phyloP scores from a whole-genome alignment of 2,797 vertebrate species.

The Pempheris klunzingeri region DNA sequence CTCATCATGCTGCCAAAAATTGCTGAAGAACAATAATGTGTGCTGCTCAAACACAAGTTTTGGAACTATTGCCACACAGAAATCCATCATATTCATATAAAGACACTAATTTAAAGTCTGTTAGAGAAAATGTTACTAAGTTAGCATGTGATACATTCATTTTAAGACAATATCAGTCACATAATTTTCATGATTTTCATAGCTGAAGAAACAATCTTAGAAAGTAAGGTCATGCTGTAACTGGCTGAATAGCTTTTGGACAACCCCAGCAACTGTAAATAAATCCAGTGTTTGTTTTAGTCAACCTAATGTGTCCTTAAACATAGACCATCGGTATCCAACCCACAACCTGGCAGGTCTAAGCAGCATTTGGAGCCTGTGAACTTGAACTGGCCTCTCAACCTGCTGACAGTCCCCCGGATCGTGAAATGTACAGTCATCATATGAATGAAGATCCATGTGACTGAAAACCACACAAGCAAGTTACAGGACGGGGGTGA shows the following conservation, averaged over 20 bases:
- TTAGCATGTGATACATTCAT: no score
- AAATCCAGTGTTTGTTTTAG: conserved; percentile 9
- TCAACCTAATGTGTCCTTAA: conserved; percentile 6
- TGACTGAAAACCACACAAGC: conserved; percentile 4
- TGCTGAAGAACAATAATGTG: neutral
- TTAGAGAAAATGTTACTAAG: neutral
- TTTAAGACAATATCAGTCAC: no score
- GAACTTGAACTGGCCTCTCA: neutral
- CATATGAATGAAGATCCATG: neutral
- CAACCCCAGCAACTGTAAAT: conserved; percentile 4
- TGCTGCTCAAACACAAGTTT: neutral
- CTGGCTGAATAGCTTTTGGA: neutral
- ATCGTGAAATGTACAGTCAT: neutral
- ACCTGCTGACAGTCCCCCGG: neutral
- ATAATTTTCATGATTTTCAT: no score
- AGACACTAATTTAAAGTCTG: neutral
- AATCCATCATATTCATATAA: neutral
- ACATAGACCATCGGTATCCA: conserved; percentile 11
- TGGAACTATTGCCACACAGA: neutral
- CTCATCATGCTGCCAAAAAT: neutral
- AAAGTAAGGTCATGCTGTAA: neutral
- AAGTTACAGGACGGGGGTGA: neutral
- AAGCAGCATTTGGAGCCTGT: neutral
- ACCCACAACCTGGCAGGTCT: conserved; percentile 10
- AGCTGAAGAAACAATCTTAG: neutral